These are phyloP conservation scores for Blastobasis lacticolella DNA, from an alignment of 2,888 invertebrate species.

Conservation along the genomic window DNA sequence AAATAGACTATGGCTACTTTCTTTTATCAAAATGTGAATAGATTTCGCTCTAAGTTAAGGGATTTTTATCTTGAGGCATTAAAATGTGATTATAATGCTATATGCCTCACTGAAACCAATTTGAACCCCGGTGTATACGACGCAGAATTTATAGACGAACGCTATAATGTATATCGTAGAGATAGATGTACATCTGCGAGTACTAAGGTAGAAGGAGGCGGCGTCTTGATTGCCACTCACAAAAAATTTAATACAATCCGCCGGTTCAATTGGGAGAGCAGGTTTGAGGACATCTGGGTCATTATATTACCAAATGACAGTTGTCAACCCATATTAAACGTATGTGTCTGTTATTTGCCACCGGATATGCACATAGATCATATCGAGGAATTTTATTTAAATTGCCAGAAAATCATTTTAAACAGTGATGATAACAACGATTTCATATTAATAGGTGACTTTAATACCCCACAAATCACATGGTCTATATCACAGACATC, in stretches of 20 bases:
- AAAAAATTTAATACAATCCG: neutral
- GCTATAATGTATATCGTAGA: slow-evolving; percentile 1
- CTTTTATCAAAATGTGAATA: slow-evolving; percentile 1
- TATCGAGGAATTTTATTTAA: neutral
- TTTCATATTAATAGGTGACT: neutral
- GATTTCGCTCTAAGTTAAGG: neutral
- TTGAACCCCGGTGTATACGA: slow-evolving; percentile 1
- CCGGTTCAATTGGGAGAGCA: neutral
- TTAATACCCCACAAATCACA: neutral
- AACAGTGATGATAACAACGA: neutral
- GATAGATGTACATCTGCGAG: neutral
- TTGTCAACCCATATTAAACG: neutral
- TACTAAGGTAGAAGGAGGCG: neutral
- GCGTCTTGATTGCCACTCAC: neutral
- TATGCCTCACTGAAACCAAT: slow-evolving; percentile 2
- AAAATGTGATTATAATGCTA: slow-evolving; percentile 1
- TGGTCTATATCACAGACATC: neutral
- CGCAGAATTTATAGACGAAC: neutral
- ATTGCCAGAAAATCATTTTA: neutral
- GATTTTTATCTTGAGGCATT: slow-evolving; percentile 1
- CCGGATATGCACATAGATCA: neutral
- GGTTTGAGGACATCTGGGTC: neutral
- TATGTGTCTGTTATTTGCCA: neutral
- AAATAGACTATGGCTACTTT: neutral
- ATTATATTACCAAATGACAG: neutral